A percentile compares a stretch with the other conserved stretches of the same genome.
These are phyloP conservation scores for Esox masquinongy DNA, from an alignment of 2,797 vertebrate genomes.

Conservation along the genomic window DNA sequence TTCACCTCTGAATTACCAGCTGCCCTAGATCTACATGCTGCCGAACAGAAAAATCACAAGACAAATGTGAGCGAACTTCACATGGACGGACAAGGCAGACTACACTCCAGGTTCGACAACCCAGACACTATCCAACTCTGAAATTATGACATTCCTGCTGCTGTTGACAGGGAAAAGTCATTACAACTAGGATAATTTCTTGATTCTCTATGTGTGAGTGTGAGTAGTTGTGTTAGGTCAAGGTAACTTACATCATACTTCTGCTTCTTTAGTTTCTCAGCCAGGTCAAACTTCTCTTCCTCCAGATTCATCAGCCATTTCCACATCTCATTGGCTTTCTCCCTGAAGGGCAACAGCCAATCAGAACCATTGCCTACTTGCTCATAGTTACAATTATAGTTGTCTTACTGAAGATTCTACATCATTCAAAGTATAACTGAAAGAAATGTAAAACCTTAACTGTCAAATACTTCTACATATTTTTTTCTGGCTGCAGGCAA, in stretches of 20 bases:
- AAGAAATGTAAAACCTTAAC: background rate
- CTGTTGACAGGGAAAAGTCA: background rate
- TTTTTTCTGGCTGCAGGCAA: background rate
- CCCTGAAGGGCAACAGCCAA: constrained; percentile 59
- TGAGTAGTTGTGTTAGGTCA: too few relatives aligned
- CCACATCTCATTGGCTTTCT: constrained; percentile 80
- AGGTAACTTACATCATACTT: constrained; percentile 84
- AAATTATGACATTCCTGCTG: background rate
- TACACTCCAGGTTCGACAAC: background rate
- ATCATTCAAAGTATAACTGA: background rate
- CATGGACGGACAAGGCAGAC: background rate
- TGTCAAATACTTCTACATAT: background rate
- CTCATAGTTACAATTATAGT: background rate
- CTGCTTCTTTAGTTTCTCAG: constrained; percentile 79
- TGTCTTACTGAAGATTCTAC: background rate
- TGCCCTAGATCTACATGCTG: background rate
- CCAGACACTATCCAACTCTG: background rate
- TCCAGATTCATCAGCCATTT: constrained; percentile 78
- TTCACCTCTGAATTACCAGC: background rate
- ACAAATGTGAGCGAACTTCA: constrained; percentile 1
- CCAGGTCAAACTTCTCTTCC: constrained; percentile 79
- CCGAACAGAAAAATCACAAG: background rate
- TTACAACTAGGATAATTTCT: background rate
- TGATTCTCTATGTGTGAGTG: background rate
- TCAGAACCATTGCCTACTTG: background rate